Evolutionary conservation across 2,113 vertebrate genomes (phyloP).

Genomic region (Cheilinus undulatus): DNA sequence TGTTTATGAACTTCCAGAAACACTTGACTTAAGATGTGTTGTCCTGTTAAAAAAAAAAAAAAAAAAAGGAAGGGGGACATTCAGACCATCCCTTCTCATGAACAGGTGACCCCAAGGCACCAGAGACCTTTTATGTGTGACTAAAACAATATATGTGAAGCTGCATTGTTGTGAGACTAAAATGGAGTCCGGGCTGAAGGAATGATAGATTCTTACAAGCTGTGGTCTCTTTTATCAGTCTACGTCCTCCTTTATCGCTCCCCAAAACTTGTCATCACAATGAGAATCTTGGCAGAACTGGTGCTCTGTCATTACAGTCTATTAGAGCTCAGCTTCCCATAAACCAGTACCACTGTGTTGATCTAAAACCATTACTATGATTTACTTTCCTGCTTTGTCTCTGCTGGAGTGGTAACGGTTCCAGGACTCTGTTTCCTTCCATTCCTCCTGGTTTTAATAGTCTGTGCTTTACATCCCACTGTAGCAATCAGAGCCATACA

Average conservation of each 20-base stretch:
- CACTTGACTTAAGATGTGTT: no score
- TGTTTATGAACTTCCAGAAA: no score
- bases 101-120: no score
- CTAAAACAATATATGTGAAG: not conserved
- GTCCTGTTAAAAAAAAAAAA: no score
- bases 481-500: conserved; percentile 70
- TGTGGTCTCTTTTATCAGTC: not conserved
- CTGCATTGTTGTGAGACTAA: no score
- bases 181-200: not conserved
- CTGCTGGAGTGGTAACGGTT: conserved; percentile 54
- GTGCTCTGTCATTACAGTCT: not conserved
- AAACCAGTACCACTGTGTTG: conserved; percentile 18
- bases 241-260: not conserved
- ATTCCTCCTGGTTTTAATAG: conserved; percentile 24
- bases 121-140: not conserved
- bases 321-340: not conserved
- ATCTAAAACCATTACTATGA: conserved; percentile 58
- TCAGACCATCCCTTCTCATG: no score
- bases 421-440: not conserved
- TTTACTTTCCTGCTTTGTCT: conserved; percentile 47
- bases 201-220: not conserved
- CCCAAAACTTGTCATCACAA: not conserved
- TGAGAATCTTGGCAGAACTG: not conserved
- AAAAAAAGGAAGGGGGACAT: no score
- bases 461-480: conserved; percentile 46